phyloP scores from a whole-genome alignment of 2,797 vertebrate genomes.

The Garrulus glandarius region DNA sequence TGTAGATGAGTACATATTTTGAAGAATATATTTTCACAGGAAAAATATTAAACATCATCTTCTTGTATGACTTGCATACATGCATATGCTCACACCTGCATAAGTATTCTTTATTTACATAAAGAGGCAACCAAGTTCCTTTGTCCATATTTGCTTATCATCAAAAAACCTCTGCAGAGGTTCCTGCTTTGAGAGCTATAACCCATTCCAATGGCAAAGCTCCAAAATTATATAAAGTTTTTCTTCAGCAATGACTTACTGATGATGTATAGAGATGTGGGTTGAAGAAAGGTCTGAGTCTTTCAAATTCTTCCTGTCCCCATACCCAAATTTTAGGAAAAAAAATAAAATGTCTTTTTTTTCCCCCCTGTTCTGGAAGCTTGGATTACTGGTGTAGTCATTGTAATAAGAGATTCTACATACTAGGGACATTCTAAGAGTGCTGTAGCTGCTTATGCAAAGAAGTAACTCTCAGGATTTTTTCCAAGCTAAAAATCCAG shows the following conservation, averaged over 20 bases:
- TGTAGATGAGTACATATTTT: background rate
- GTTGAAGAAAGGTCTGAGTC: background rate
- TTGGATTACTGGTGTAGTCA: background rate
- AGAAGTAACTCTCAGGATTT: background rate
- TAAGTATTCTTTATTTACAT: background rate
- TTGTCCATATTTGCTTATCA: background rate
- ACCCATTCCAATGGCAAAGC: background rate
- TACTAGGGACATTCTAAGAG: background rate
- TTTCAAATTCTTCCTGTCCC: background rate
- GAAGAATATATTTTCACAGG: background rate
- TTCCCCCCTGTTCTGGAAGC: background rate
- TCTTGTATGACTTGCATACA: background rate
- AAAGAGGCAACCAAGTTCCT: background rate
- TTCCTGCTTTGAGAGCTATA: background rate
- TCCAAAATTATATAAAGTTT: constrained; percentile 1
- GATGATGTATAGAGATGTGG: background rate
- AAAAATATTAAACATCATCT: background rate
- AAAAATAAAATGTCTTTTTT: background rate
- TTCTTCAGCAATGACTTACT: background rate
- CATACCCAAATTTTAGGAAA: background rate
- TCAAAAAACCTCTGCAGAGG: background rate
- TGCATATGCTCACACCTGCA: background rate
- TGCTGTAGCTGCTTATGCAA: background rate
- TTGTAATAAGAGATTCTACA: background rate
- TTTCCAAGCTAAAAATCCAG: background rate